Evolutionary conservation across 2,113 vertebrate genomes (phyloP).

Genomic region (Agelaius tricolor): DNA sequence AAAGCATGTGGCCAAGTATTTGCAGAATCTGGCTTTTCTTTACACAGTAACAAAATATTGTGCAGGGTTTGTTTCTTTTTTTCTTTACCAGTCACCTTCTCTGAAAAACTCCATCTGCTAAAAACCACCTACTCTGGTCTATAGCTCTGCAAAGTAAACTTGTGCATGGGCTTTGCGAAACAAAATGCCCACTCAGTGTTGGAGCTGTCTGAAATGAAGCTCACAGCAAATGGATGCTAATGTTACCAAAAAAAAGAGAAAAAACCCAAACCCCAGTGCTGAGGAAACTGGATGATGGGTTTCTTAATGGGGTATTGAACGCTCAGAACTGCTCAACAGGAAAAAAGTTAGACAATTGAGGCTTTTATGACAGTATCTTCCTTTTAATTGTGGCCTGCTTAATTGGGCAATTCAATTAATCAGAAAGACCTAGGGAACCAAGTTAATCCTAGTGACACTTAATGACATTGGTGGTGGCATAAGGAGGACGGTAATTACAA

Average conservation of each 20-base stretch:
- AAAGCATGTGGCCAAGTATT: background rate
- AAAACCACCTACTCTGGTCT: slow-evolving; percentile 26
- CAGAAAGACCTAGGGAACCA: slow-evolving; percentile 23
- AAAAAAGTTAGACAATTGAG: slow-evolving; percentile 7
- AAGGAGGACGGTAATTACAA: background rate
- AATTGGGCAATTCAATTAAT: slow-evolving; percentile 54
- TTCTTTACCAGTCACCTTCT: slow-evolving; percentile 10
- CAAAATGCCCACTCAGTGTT: background rate
- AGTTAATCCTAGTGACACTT: slow-evolving; percentile 23
- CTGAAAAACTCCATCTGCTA: slow-evolving; percentile 35
- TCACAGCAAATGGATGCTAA: background rate
- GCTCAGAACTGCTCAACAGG: background rate
- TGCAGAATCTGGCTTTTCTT: slow-evolving; percentile 28
- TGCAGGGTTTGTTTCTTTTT: background rate
- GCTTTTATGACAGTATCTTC: slow-evolving; percentile 9
- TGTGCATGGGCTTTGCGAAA: background rate
- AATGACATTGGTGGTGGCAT: background rate
- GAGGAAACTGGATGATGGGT: background rate
- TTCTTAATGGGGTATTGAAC: background rate
- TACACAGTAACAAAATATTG: slow-evolving; percentile 34
- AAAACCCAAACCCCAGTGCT: background rate
- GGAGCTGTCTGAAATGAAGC: background rate
- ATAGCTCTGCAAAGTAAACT: slow-evolving; percentile 8
- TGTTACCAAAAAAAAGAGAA: background rate
- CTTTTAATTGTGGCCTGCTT: slow-evolving; percentile 41